Evolutionary conservation across 2,888 invertebrate genomes (phyloP).

Genomic region (Chymomyza amoena): DNA sequence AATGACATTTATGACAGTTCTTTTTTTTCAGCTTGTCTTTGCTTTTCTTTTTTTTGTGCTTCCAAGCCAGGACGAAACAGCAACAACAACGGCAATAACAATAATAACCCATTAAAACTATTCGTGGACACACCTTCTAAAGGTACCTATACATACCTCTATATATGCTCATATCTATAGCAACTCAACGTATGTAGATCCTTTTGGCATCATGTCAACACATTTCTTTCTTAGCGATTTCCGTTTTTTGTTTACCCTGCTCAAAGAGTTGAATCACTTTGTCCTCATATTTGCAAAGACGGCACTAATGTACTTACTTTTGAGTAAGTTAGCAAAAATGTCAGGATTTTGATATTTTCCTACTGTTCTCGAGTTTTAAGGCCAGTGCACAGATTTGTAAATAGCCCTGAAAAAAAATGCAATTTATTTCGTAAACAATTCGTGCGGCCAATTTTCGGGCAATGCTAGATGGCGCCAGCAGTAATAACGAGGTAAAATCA

Average conservation of each 20-base stretch:
- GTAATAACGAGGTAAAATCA: no score
- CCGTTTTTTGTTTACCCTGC: conserved; percentile 1
- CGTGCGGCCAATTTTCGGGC: no score
- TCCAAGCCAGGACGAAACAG: neutral
- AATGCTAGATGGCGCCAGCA: no score
- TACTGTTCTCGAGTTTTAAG: no score
- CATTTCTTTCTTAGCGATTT: conserved; percentile 24
- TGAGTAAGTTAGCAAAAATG: neutral
- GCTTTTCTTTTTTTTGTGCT: neutral
- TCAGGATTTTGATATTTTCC: no score
- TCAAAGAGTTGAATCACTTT: conserved; percentile 11
- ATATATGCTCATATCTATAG: neutral
- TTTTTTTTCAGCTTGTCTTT: conserved; percentile 22
- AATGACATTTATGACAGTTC: conserved; percentile 65
- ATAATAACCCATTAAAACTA: conserved; percentile 73
- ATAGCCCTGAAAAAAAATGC: no score
- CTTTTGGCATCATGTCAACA: conserved; percentile 2
- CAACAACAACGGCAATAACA: conserved; percentile 37
- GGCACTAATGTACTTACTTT: no score
- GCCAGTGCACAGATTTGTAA: no score
- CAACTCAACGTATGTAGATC: neutral
- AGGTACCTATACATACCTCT: neutral
- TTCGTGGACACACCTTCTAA: conserved; percentile 60
- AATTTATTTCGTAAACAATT: no score
- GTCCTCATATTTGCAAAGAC: neutral